Conservation (phyloP, 2,888 invertebrate species). For the Tipula lateralis region DNA sequence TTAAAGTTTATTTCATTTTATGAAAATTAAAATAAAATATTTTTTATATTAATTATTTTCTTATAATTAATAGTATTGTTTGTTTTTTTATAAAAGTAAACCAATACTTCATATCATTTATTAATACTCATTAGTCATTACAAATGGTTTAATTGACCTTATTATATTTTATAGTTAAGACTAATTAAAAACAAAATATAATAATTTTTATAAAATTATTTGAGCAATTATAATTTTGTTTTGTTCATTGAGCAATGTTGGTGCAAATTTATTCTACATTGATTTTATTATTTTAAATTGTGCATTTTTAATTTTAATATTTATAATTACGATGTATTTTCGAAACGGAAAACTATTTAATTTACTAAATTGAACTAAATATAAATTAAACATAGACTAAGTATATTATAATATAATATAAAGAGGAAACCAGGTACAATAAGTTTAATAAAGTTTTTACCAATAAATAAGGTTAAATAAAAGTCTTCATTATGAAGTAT, state of each 20-base stretch:
- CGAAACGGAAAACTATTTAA: not conserved
- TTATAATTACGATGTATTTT: not conserved
- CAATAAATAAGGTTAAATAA: not conserved
- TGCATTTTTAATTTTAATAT: not conserved
- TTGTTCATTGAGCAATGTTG: not conserved
- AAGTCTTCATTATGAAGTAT: not conserved
- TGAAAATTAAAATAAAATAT: not conserved
- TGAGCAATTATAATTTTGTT: not conserved
- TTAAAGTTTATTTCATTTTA: not conserved
- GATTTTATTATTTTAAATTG: not conserved
- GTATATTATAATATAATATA: not conserved
- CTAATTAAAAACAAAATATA: not conserved
- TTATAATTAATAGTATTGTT: not conserved
- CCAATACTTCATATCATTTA: not conserved
- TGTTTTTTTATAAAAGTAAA: constrained; percentile 13
- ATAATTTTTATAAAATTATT: not conserved
- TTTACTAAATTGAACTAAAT: not conserved
- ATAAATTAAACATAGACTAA: not conserved
- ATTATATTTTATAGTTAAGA: not conserved
- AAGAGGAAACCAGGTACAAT: not conserved
- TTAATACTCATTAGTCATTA: not conserved
- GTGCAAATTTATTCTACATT: not conserved
- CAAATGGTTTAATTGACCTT: not conserved
- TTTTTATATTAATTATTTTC: not conserved
- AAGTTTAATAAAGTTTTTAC: not conserved